These are phyloP conservation scores for Eulacestoma nigropectus DNA, from an alignment of 2,113 vertebrate species.

Conservation along the genomic window DNA sequence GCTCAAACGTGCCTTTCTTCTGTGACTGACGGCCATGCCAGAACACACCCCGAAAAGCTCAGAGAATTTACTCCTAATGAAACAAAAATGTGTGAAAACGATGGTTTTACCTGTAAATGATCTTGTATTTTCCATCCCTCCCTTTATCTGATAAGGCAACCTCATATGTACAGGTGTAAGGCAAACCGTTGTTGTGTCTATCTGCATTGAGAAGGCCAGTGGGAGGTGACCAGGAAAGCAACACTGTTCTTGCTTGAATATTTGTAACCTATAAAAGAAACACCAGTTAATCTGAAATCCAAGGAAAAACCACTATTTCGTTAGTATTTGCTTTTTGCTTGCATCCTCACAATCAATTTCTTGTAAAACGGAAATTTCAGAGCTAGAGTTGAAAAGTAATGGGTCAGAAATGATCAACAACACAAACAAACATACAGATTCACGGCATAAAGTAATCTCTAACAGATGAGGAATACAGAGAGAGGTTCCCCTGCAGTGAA, in stretches of 20 bases:
- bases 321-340: not conserved
- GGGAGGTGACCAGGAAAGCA: constrained; percentile 87
- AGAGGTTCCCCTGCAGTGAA: not conserved
- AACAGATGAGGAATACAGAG: not conserved
- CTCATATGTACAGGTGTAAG: constrained; percentile 90
- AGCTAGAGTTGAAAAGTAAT: not conserved
- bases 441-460: not conserved
- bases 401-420: not conserved
- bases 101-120: constrained; percentile 87
- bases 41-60: not conserved
- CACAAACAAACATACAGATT: not conserved
- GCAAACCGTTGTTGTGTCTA: constrained; percentile 82
- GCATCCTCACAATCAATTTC: not conserved
- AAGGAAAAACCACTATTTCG: rapidly evolving
- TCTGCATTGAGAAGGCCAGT: constrained; percentile 80
- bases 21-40: not conserved
- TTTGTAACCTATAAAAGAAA: constrained; percentile 81
- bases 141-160: constrained; percentile 95
- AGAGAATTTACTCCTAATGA: not conserved
- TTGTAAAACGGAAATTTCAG: not conserved
- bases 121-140: constrained; percentile 90
- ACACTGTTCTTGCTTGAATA: constrained; percentile 85
- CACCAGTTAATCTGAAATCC: not conserved
- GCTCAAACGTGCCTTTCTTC: not conserved
- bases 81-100: not conserved